Evolutionary conservation across 1,140 invertebrate species (phyloP), one percentile per base, ranked within the genome.

Genomic region (Dolichoris vasculosae): DNA sequence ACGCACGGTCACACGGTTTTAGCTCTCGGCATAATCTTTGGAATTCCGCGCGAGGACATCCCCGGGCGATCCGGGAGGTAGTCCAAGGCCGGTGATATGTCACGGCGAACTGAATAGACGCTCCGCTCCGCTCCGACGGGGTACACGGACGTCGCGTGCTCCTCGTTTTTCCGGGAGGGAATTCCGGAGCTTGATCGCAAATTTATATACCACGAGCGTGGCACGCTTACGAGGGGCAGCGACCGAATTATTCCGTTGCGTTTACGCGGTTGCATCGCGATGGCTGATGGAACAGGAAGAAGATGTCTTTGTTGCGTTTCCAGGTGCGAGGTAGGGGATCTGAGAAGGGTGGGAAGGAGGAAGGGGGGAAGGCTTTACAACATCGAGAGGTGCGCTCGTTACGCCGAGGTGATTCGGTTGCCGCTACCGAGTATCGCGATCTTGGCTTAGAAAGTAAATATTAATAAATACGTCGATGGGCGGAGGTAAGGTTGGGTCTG

Each of bases 1-100:
- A 67, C 17, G 4, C 17, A 38, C 32, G 69, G 15, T 43, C 26
- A 73, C 20, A 20, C 64, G 43, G 6, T 46, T 46, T 13, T 46
- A 46, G 13, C 55, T 1, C 26, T 35, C 35, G 26, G 23, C 40
- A 83, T 77, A 83, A 77, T 83, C 73, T 75, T 83, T 64, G 73
- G 77, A 83, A 83, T 77, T 83, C 73, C 59, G 30, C 40, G 38
- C 51, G 59, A 83, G 73, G 73, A 77, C 59, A 63, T 13, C 3
- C 82, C 11, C 51, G 51, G 51, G 51, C 51, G 51, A 55, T 55
- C 51, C 51, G 3, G 51, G 51, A 13, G 40, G 69, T 15, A 51
- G 46, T 51, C 46, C 23, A 55, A 43, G 51, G 71, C 71, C 71
- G 71, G 76, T 76, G 76, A 75, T 83, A 83, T 76, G 76, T 83